Evolutionary conservation across 2,113 vertebrate genomes (phyloP), one percentile per base, ranked within the genome.

Genomic region (Macheiramphus alcinus): DNA sequence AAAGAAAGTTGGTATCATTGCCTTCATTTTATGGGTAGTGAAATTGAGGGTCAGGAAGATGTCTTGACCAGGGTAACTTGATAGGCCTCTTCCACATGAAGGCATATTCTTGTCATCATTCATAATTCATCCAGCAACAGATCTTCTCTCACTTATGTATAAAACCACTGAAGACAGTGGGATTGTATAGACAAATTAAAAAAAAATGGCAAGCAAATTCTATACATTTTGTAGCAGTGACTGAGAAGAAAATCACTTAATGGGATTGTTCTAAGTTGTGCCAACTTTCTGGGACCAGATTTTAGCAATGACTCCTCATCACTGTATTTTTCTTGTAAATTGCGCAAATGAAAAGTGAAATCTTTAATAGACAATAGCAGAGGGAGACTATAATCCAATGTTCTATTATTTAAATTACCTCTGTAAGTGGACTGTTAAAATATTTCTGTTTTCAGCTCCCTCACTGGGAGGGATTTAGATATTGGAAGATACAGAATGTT

Each of bases 361-460:
- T 72, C 11, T 84, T 80, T 81, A 86, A 58, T 70, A 78, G 50
- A 43, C 36, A 84, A 38, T 75, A 72, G 32, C 10, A 84, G 56
- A 67, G 21, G 34, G 72, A 92, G 61, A 74, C 94, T 92, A 86
- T 93, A 20, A 88, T 89, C 80, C 70, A 40, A 27, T 34, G 17
- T 74, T 90, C 65, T 93, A 8, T 86, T 92, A 76, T 83, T 93
- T 83, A 81, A 90, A 88, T 95, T 93, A 50, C 47, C 40, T 68
- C 56, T 74, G 21, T 78, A 74, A 90, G 29, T 92, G 47, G 55
- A 71, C 80, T 93, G 56, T n/a, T 79, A 75, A 72, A 89, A 71
- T 92, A 95, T 94, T 91, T 92, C 43, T 94, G 42, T 59, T 94
- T 90, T 73, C 32, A 48, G 9, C 62, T 88, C 72, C 29, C 58